Evolutionary conservation across 2,113 vertebrate genomes (phyloP).

Genomic region (Eira barbara): DNA sequence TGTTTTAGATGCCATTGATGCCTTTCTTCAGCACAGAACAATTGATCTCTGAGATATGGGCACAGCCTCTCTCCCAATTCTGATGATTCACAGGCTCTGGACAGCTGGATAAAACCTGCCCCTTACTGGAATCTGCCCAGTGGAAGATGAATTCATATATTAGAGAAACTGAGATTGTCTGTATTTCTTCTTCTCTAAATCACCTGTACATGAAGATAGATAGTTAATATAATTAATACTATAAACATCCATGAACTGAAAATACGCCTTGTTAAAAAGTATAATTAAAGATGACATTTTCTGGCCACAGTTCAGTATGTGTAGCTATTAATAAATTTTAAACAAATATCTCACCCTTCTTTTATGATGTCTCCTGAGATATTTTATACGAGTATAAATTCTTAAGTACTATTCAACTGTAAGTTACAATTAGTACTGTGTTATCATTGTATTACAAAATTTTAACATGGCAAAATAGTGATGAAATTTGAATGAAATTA

Average conservation of each 20-base stretch:
- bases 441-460: neutral
- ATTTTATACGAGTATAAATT: neutral
- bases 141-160: neutral
- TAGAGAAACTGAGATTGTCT: neutral
- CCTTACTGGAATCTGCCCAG: neutral
- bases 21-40: neutral
- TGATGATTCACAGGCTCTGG: neutral
- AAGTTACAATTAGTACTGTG: neutral
- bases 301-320: neutral
- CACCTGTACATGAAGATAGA: neutral
- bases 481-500: neutral
- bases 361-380: neutral
- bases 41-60: neutral
- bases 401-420: neutral
- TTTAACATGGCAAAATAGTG: neutral
- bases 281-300: neutral
- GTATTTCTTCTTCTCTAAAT: neutral
- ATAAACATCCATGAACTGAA: neutral
- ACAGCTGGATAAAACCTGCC: neutral
- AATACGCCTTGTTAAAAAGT: neutral
- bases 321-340: neutral
- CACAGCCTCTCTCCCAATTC: neutral
- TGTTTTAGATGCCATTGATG: neutral
- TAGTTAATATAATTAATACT: neutral
- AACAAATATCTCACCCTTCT: neutral